These are phyloP conservation scores for Hippolais icterina DNA, from an alignment of 2,113 vertebrate genomes.

Conservation along the genomic window DNA sequence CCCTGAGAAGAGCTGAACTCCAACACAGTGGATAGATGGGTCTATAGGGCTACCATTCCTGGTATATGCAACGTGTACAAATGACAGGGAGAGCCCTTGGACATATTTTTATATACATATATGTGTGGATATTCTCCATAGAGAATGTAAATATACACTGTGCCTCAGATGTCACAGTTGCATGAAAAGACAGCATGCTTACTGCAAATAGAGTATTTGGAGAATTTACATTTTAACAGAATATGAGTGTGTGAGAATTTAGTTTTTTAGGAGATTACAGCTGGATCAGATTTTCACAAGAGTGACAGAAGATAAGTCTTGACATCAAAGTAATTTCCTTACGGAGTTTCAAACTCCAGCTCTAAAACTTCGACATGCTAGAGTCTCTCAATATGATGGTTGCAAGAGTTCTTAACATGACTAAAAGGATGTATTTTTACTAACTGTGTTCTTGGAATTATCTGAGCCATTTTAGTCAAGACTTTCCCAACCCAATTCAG, in stretches of 20 bases:
- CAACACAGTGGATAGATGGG: neutral
- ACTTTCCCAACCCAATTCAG: neutral
- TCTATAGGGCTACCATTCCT: neutral
- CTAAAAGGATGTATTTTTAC: neutral
- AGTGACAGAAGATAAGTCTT: slow-evolving; percentile 28
- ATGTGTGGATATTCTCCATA: neutral
- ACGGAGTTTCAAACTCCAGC: neutral
- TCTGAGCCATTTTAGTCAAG: neutral
- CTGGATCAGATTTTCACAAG: slow-evolving; percentile 23
- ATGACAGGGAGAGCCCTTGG: neutral
- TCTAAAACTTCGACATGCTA: neutral
- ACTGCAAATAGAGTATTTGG: neutral
- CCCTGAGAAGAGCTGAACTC: neutral
- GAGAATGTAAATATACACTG: neutral
- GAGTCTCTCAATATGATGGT: neutral
- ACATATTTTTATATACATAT: neutral
- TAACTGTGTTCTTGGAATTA: neutral
- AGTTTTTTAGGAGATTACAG: slow-evolving; percentile 22
- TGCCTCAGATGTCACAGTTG: neutral
- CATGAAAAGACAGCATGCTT: neutral
- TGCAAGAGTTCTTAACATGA: neutral
- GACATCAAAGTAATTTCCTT: slow-evolving; percentile 39
- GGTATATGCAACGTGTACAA: neutral
- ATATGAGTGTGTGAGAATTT: neutral
- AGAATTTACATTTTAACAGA: slow-evolving; percentile 37